Base-by-base conservation (phyloP, 2,113 vertebrate genomes). In the Ophthalmolycus amberensis region DNA sequence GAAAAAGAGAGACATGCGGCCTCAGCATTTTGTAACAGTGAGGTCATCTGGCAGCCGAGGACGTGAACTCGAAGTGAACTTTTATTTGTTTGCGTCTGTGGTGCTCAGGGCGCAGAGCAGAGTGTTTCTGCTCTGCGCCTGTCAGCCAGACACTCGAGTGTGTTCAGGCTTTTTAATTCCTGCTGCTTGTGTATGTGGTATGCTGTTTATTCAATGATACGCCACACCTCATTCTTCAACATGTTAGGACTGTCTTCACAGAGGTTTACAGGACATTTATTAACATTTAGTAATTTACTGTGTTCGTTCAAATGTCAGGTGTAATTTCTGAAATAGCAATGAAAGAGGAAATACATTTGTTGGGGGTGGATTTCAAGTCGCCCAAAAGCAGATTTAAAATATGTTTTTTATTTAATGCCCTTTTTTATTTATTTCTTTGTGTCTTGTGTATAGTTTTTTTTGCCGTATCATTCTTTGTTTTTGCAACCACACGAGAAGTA, bases 11-110 rank as follows among this genome's bases (percentile, higher is more conserved):
- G 64, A 20, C 79, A 65, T 62, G 25, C 5, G 6, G 42, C 29
- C 27, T 34, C 25, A 15, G 60, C 37, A 12, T 75, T 72, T 77
- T 46, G 15, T 14, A 38, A n/a, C 15, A 5, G 40, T 73, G 77
- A 73, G 62, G 56, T 79, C 74, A 79, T 67, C 71, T 70, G 78
- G 75, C 76, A 77, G 18, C 60, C 0, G 20, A 60, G 20, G 75
- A 27, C 62, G 6, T 82, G 79, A 92, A 83, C 80, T 86, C 73
- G 12, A 9, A 4, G 0, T 82, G 81, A 89, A 83, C 85, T 88
- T 87, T 66, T 32, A 22, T 66, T 82, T 78, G 44, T 56, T 37
- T 86, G 64, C 65, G 66, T 87, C 66, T 86, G 64, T 25, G 34
- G 37, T 14, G 20, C 68, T 74, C 25, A 1, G 22, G 42, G 69